These are phyloP conservation scores for Sialis lutaria DNA, from an alignment of 2,888 invertebrate species.

Conservation along the genomic window DNA sequence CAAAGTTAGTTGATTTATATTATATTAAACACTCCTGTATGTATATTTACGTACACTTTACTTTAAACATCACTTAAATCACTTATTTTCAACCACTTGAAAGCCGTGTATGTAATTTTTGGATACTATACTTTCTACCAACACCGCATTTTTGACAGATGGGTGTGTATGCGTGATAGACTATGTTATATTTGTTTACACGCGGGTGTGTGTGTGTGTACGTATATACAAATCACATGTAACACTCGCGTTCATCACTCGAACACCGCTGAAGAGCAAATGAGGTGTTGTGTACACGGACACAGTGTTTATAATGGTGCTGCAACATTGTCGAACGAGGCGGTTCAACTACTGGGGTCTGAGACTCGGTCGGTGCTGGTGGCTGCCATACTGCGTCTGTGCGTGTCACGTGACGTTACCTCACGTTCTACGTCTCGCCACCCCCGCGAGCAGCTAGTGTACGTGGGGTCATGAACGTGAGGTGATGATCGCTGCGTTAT, in stretches of 20 bases:
- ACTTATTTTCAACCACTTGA: too few relatives aligned
- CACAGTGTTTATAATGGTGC: background rate
- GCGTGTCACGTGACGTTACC: slow-evolving; percentile 23
- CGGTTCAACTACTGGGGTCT: background rate
- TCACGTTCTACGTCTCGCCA: slow-evolving; percentile 13
- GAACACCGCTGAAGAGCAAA: background rate
- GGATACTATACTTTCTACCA: too few relatives aligned
- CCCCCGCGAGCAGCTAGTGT: slow-evolving; percentile 9
- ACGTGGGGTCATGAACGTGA: background rate
- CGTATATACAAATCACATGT: too few relatives aligned
- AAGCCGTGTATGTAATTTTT: too few relatives aligned
- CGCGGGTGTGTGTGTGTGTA: too few relatives aligned
- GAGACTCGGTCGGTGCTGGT: slow-evolving; percentile 2
- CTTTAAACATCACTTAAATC: too few relatives aligned
- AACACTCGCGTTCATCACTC: background rate
- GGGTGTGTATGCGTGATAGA: too few relatives aligned
- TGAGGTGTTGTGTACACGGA: background rate
- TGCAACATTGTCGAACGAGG: background rate
- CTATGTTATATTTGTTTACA: too few relatives aligned
- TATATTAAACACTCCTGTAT: too few relatives aligned
- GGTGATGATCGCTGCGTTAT: background rate
- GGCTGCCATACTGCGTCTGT: slow-evolving; percentile 25
- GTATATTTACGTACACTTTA: too few relatives aligned
- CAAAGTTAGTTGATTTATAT: too few relatives aligned
- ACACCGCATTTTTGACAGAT: too few relatives aligned